These are phyloP conservation scores for Crypturellus tataupa DNA, from an alignment of 2,797 vertebrate genomes.

Conservation along the genomic window DNA sequence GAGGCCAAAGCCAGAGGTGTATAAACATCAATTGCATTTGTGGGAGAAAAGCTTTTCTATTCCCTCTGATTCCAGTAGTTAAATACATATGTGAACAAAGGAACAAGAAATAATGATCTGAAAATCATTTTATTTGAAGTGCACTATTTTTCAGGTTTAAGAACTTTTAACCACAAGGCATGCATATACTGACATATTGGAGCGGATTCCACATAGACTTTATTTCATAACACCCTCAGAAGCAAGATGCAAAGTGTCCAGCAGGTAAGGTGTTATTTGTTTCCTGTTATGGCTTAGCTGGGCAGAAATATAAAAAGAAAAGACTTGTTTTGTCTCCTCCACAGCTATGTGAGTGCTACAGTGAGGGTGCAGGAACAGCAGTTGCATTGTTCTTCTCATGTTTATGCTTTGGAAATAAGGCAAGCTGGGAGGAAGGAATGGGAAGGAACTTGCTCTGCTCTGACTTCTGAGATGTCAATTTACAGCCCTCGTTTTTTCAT, in stretches of 20 bases:
- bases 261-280: neutral
- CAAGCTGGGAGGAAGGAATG: neutral
- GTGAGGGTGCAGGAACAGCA: constrained; percentile 3
- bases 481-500: neutral
- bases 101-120: constrained; percentile 19
- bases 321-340: constrained; percentile 19
- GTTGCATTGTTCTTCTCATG: constrained; percentile 7
- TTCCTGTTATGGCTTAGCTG: constrained; percentile 26
- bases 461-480: neutral
- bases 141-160: constrained; percentile 5
- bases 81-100: constrained; percentile 24
- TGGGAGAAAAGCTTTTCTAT: constrained; percentile 20
- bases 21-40: constrained; percentile 44
- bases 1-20: constrained; percentile 35
- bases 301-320: neutral
- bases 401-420: constrained; percentile 35
- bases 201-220: neutral
- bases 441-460: constrained; percentile 4
- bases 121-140: constrained; percentile 39
- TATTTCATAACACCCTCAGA: neutral
- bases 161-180: neutral
- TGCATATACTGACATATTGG: neutral
- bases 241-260: neutral
- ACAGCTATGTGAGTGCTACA: neutral
- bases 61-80: constrained; percentile 19